Evolutionary conservation across 2,888 invertebrate species (phyloP).

Genomic region (Lasioglossum vierecki): DNA sequence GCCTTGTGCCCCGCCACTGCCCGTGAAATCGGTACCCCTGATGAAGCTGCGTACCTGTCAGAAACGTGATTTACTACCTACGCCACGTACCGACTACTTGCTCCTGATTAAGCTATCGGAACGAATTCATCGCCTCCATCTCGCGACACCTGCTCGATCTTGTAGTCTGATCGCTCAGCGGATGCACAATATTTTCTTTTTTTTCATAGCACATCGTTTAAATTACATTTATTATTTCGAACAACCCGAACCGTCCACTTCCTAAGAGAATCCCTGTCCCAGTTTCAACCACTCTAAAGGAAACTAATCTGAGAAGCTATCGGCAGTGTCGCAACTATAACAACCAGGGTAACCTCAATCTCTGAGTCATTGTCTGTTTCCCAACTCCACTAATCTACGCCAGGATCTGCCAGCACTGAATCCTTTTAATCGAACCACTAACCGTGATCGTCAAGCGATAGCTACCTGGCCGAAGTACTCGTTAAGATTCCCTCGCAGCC

Average conservation of each 20-base stretch:
- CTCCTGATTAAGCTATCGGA: conserved; percentile 3
- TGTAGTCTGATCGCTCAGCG: background rate
- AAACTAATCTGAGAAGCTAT: background rate
- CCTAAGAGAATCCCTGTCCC: background rate
- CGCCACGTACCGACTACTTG: background rate
- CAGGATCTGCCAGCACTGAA: background rate
- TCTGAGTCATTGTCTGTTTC: background rate
- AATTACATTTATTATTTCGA: too few species aligned
- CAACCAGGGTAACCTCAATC: background rate
- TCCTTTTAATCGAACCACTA: background rate
- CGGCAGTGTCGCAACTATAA: background rate
- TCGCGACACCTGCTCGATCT: background rate
- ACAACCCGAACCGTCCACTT: background rate
- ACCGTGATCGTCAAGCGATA: background rate
- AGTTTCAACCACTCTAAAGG: background rate
- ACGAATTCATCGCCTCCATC: background rate
- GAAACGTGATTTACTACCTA: conserved; percentile 10
- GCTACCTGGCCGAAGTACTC: too few species aligned
- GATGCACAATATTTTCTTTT: background rate
- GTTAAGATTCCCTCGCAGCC: background rate
- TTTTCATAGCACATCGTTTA: too few species aligned
- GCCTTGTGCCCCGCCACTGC: background rate
- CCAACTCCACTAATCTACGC: background rate
- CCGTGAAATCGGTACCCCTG: conserved; percentile 7
- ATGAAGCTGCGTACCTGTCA: conserved; percentile 10